Conservation (phyloP, 53 echinoderm and acorn worm genomes). For the Holothuria leucospilota region DNA sequence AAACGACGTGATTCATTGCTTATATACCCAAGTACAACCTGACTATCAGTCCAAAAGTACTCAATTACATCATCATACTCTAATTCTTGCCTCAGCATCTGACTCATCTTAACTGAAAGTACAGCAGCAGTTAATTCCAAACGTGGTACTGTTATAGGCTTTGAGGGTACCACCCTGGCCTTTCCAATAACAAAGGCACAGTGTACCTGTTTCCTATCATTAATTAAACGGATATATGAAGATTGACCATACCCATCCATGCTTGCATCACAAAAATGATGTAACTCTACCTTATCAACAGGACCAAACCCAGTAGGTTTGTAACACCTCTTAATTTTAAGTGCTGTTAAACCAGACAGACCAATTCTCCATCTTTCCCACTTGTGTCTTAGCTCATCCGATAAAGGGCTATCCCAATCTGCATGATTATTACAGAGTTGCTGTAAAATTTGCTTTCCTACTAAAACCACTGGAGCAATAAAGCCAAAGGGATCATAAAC, state of each 20-base stretch:
- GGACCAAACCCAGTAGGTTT: conserved; percentile 54
- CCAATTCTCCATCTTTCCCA: conserved; percentile 64
- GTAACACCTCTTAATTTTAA: conserved; percentile 52
- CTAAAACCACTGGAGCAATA: conserved; percentile 59
- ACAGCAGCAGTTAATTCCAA: conserved; percentile 67
- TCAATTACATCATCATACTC: no score
- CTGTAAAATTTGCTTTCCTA: conserved; percentile 71
- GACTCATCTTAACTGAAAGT: neutral
- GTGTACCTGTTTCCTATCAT: conserved; percentile 42
- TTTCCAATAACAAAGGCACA: conserved; percentile 63
- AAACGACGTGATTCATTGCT: no score
- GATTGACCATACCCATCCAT: conserved; percentile 64
- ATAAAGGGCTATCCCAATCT: conserved; percentile 69
- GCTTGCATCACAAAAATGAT: conserved; percentile 69
- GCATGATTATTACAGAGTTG: conserved; percentile 51
- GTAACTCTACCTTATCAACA: conserved; percentile 21
- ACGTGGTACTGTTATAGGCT: conserved; percentile 53
- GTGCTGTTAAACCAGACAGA: conserved; percentile 26
- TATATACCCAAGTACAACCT: no score
- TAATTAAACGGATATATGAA: conserved; percentile 53
- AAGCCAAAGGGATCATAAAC: conserved; percentile 75
- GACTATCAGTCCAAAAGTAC: no score
- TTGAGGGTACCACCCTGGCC: conserved; percentile 56
- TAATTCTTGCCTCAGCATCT: no score
- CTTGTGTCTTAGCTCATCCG: conserved; percentile 39